phyloP scores from a whole-genome alignment of 2,888 invertebrate genomes.

The Itoplectis maculator region DNA sequence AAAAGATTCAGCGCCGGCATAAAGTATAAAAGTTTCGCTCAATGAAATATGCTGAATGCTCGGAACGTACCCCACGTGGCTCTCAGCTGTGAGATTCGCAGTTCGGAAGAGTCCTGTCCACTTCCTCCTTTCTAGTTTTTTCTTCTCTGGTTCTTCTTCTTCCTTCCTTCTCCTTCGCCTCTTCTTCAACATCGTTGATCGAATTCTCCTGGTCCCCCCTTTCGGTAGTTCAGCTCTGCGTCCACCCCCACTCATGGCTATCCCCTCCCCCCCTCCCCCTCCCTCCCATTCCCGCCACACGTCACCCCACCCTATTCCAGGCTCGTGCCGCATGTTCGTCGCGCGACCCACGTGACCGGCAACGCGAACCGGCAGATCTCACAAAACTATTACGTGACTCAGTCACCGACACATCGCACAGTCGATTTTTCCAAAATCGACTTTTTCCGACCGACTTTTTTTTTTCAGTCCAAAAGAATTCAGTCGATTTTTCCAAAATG shows the following conservation, averaged over 20 bases:
- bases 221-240: constrained; percentile 36
- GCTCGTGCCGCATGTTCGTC: constrained; percentile 49
- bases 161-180: constrained; percentile 38
- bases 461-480: too few species aligned
- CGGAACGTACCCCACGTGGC: constrained; percentile 56
- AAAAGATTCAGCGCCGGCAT: constrained; percentile 36
- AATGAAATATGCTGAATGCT: constrained; percentile 49
- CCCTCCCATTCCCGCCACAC: constrained; percentile 40
- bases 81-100: constrained; percentile 28
- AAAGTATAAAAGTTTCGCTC: constrained; percentile 44
- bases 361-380: constrained; percentile 66
- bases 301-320: constrained; percentile 54
- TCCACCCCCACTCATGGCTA: constrained; percentile 12
- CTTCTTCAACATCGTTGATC: constrained; percentile 53
- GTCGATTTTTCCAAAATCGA: too few species aligned
- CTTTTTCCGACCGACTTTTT: too few species aligned
- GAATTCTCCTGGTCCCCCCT: constrained; percentile 60
- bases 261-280: constrained; percentile 11
- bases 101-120: too few species aligned
- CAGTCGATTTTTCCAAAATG: background rate
- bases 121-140: constrained; percentile 2
- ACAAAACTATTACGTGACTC: constrained; percentile 74
- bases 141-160: constrained; percentile 18
- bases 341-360: constrained; percentile 76
- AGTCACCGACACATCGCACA: constrained; percentile 52